Conservation (phyloP, 2,797 vertebrate genomes). For the Loriculus beryllinus region DNA sequence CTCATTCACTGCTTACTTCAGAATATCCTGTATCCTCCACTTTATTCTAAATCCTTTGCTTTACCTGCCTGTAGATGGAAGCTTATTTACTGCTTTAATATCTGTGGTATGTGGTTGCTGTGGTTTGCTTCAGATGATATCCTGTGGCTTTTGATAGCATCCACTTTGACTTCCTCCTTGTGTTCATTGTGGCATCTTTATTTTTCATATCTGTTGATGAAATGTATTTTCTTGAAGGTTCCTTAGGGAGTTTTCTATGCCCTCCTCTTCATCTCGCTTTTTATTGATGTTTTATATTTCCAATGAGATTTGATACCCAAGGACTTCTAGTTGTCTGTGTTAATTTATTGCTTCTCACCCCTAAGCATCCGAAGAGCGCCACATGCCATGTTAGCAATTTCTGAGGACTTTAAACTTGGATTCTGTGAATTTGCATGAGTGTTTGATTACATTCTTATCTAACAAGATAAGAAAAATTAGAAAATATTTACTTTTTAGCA, state of each 20-base stretch:
- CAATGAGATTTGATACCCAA: not conserved
- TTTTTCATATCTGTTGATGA: not conserved
- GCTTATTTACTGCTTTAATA: not conserved
- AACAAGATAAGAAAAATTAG: not conserved
- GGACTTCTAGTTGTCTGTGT: not conserved
- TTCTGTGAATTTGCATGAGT: not conserved
- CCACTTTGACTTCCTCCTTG: not conserved
- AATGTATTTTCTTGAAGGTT: not conserved
- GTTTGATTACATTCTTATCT: not conserved
- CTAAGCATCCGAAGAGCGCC: not conserved
- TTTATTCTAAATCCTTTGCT: not conserved
- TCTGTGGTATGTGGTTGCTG: not conserved
- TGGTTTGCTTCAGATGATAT: not conserved
- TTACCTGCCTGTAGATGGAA: not conserved
- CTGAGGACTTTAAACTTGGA: not conserved
- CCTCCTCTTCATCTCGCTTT: not conserved
- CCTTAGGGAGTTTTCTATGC: not conserved
- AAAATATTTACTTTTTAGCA: not conserved
- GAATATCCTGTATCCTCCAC: not conserved
- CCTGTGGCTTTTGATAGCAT: not conserved
- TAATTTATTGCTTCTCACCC: not conserved
- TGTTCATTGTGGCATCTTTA: not conserved
- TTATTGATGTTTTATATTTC: slow-evolving; percentile 11
- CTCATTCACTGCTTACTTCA: not conserved
- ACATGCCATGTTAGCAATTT: not conserved